A percentile compares a stretch with the other conserved stretches of the same genome.
Evolutionary conservation across 2,113 vertebrate genomes (phyloP).

Genomic region (Nothoprocta pentlandii): DNA sequence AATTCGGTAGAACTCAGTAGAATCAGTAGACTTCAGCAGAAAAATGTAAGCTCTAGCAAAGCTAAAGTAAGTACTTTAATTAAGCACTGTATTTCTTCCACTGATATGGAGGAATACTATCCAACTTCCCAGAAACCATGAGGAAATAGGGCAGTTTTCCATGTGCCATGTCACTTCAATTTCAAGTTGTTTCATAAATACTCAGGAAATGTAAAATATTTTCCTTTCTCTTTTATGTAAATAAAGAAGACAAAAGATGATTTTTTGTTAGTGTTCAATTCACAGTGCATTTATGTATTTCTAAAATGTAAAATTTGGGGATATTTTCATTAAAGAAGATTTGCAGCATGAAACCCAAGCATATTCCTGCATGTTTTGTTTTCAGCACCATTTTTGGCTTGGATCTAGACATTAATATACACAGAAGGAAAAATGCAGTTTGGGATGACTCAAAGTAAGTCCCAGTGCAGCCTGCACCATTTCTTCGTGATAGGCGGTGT

Average conservation of each 20-base stretch:
- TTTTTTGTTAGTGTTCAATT: neutral
- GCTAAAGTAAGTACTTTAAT: neutral
- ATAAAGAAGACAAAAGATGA: neutral
- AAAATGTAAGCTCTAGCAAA: neutral
- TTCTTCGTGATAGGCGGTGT: neutral
- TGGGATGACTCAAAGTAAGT: neutral
- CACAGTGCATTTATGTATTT: neutral
- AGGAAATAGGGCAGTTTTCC: slow-evolving; percentile 58
- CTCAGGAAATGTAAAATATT: neutral
- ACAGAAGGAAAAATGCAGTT: neutral
- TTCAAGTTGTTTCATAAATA: slow-evolving; percentile 27
- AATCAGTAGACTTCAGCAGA: neutral
- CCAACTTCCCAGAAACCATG: slow-evolving; percentile 61
- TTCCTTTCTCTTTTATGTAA: neutral
- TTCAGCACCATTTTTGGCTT: rapidly evolving
- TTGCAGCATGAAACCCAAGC: neutral
- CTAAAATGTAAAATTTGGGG: neutral
- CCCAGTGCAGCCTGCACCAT: neutral
- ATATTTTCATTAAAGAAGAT: neutral
- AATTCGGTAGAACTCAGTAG: neutral
- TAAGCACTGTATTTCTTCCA: neutral
- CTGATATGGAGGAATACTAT: neutral
- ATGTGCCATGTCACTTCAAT: neutral
- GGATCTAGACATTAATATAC: neutral
- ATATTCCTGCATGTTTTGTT: neutral